Percentiles rank a stretch among this genome's conserved stretches.
These are phyloP conservation scores for Myotis pilosus DNA, from an alignment of 2,797 vertebrate species.

Conservation along the genomic window DNA sequence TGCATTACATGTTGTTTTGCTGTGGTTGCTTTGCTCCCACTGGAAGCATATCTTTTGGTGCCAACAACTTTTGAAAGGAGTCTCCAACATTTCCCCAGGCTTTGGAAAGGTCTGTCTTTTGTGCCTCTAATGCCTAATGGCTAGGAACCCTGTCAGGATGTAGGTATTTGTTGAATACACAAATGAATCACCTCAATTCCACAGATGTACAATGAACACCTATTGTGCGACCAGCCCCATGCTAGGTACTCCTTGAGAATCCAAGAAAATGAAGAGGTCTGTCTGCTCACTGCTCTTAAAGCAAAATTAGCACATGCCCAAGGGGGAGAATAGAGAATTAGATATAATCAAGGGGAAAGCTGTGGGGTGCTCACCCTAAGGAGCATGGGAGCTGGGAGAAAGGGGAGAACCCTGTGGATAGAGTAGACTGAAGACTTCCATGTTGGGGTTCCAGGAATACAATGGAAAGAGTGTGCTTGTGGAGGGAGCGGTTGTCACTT, in stretches of 20 bases:
- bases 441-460: neutral
- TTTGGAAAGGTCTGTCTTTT: neutral
- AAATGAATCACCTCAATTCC: neutral
- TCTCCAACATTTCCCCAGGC: neutral
- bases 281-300: neutral
- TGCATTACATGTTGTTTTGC: neutral
- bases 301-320: neutral
- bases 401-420: neutral
- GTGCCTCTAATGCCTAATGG: neutral
- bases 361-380: neutral
- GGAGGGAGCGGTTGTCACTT: neutral
- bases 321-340: neutral
- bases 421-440: neutral
- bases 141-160: neutral
- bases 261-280: neutral
- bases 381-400: neutral
- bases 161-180: neutral
- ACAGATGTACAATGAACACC: neutral
- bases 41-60: neutral
- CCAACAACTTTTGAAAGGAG: neutral
- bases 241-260: neutral
- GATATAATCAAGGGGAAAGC: neutral
- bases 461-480: neutral
- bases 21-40: neutral
- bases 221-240: neutral